Evolutionary conservation across 2,888 invertebrate species (phyloP).

Genomic region (Scaeva pyrastri): DNA sequence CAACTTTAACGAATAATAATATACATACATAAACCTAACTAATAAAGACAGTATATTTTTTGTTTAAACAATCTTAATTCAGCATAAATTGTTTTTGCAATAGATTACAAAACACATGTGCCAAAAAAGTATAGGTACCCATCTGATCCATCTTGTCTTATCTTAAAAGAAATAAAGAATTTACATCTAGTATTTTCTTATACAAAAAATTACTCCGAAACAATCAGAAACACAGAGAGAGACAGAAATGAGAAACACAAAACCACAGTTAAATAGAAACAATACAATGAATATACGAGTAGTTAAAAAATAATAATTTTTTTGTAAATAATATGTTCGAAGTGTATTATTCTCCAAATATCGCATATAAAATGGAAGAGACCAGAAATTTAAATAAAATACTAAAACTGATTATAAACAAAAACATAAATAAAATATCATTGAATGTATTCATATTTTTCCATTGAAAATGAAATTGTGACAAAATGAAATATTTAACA

Average conservation of each 20-base stretch:
- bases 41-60: constrained; percentile 1
- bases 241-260: constrained; percentile 62
- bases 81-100: constrained; percentile 57
- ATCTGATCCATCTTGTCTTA: constrained; percentile 76
- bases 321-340: constrained; percentile 66
- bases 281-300: constrained; percentile 76
- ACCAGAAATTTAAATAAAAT: constrained; percentile 49
- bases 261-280: constrained; percentile 59
- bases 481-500: constrained; percentile 66
- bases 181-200: constrained; percentile 35
- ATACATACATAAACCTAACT: background rate
- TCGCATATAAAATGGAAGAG: constrained; percentile 59
- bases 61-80: constrained; percentile 11
- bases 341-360: constrained; percentile 58
- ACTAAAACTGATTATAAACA: constrained; percentile 49
- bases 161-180: constrained; percentile 29
- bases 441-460: constrained; percentile 73
- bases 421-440: constrained; percentile 62
- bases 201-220: constrained; percentile 68
- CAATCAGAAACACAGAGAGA: constrained; percentile 73
- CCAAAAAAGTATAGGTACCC: constrained; percentile 69
- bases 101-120: constrained; percentile 60
- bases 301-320: constrained; percentile 61
- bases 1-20: constrained; percentile 23
- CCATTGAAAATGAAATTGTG: constrained; percentile 65